phyloP scores from a whole-genome alignment of 2,113 vertebrate genomes.

The Telmatochromis sp. region DNA sequence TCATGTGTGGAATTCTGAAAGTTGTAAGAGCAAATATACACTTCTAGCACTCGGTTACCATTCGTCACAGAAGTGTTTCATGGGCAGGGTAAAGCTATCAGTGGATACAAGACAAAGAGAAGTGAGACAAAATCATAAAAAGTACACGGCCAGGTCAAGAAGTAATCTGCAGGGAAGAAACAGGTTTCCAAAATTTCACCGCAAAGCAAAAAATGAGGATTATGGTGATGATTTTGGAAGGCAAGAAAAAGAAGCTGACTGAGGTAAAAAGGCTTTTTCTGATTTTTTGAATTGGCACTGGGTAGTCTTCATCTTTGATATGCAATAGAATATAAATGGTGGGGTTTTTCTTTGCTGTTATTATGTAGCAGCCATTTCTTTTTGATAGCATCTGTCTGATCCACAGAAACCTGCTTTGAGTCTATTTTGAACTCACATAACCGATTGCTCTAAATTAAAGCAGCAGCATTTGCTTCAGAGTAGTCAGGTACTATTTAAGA shows the following conservation, averaged over 20 bases:
- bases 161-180: not conserved
- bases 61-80: constrained; percentile 34
- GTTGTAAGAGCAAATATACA: constrained; percentile 49
- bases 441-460: not conserved
- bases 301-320: not conserved
- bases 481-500: not conserved
- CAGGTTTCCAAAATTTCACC: not conserved
- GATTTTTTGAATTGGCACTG: not conserved
- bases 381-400: not conserved
- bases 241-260: constrained; percentile 51
- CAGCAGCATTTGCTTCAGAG: not conserved
- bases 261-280: constrained; percentile 47
- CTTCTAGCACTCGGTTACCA: constrained; percentile 54
- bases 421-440: not conserved
- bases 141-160: not conserved
- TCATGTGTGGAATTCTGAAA: constrained; percentile 39
- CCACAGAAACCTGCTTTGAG: not conserved
- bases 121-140: not conserved
- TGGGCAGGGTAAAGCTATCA: constrained; percentile 34
- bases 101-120: constrained; percentile 3
- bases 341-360: not conserved
- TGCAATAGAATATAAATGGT: not conserved
- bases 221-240: constrained; percentile 64
- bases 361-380: not conserved
- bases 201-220: constrained; percentile 52